Evolutionary conservation across 53 echinoderm and acorn worm species (phyloP).

Genomic region (Actinopyga echinites): DNA sequence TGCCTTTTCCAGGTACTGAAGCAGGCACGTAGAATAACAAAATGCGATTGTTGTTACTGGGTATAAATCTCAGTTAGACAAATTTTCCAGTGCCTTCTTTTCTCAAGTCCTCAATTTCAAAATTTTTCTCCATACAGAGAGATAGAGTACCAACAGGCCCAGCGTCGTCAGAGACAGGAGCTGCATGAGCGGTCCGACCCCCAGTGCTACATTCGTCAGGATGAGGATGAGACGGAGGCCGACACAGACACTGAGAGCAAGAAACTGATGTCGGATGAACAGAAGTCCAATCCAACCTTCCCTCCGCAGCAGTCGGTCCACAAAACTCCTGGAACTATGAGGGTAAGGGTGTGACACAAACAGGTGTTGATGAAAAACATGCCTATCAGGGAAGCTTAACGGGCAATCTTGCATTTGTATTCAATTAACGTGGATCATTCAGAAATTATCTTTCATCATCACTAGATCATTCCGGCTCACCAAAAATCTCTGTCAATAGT

Average conservation of each 20-base stretch:
- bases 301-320: slow-evolving; percentile 54
- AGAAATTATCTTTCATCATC: too few relatives aligned
- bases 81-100: too few relatives aligned
- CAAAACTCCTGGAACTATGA: slow-evolving; percentile 78
- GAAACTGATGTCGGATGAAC: slow-evolving; percentile 83
- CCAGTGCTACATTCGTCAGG: slow-evolving; percentile 83
- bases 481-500: too few relatives aligned
- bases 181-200: slow-evolving; percentile 83
- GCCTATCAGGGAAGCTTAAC: too few relatives aligned
- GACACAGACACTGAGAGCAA: slow-evolving; percentile 70
- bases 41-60: too few relatives aligned
- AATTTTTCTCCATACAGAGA: slow-evolving; percentile 50
- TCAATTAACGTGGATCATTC: too few relatives aligned
- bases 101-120: background rate
- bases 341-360: slow-evolving; percentile 56
- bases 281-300: slow-evolving; percentile 59
- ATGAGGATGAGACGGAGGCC: slow-evolving; percentile 76
- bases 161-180: slow-evolving; percentile 69
- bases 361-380: too few relatives aligned
- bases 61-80: too few relatives aligned
- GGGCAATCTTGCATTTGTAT: too few relatives aligned
- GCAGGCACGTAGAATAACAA: too few relatives aligned
- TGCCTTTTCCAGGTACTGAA: too few relatives aligned
- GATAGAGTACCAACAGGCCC: slow-evolving; percentile 74
- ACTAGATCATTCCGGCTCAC: too few relatives aligned